Conservation (phyloP, 2,113 vertebrate genomes). For the Paramisgurnus dabryanus region DNA sequence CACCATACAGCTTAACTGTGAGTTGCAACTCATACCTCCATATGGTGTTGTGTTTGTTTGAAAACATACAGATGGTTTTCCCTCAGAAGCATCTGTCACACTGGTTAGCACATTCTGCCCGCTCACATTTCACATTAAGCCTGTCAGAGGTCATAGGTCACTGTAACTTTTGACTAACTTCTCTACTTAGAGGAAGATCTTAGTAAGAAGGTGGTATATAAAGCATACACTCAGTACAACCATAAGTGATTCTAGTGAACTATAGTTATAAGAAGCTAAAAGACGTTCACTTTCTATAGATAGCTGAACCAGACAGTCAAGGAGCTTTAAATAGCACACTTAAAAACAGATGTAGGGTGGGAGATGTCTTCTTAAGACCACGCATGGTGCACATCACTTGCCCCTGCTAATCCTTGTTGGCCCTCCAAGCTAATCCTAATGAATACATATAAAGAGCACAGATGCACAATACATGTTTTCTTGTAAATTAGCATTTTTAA, state of each 20-base stretch:
- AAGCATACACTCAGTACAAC: not conserved
- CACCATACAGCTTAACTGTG: not conserved
- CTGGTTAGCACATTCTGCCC: constrained; percentile 11
- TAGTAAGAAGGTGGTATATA: not conserved
- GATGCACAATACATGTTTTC: no score
- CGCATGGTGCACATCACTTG: not conserved
- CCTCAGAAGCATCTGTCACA: constrained; percentile 1
- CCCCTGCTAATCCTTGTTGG: not conserved
- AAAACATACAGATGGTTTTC: not conserved
- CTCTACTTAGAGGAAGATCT: not conserved
- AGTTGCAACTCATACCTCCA: not conserved
- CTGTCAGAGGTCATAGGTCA: not conserved
- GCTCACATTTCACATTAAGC: constrained; percentile 5
- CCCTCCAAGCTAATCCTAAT: constrained; percentile 26
- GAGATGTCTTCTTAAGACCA: constrained; percentile 17
- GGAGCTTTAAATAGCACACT: constrained; percentile 30
- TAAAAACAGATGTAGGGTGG: constrained; percentile 30
- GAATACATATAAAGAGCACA: not conserved
- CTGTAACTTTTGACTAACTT: not conserved
- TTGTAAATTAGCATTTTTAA: no score
- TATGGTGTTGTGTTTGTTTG: not conserved
- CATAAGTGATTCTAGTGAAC: not conserved
- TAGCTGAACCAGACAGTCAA: constrained; percentile 30
- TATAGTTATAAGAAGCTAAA: constrained; percentile 11
- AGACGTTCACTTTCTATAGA: constrained; percentile 29